A percentile compares a stretch with the other conserved stretches of the same genome.
These are phyloP conservation scores for Xyliphius kryptos DNA, from an alignment of 2,113 vertebrate genomes.

Conservation along the genomic window DNA sequence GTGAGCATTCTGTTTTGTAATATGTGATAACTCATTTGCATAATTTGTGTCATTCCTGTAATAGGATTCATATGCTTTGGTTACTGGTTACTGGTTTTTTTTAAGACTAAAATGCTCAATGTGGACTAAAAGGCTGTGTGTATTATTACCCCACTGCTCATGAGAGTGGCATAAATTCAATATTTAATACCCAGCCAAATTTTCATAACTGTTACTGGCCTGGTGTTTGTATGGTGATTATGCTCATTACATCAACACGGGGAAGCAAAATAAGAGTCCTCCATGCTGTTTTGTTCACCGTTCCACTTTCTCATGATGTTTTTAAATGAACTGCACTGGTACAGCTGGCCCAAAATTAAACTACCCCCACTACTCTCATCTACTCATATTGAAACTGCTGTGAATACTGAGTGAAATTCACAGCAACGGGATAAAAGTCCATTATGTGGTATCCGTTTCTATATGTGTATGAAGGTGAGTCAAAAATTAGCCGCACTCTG, in stretches of 20 bases:
- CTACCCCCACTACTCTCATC: neutral
- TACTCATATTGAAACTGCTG: neutral
- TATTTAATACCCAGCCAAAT: slow-evolving; percentile 14
- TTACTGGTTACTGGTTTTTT: neutral
- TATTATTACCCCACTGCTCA: slow-evolving; percentile 6
- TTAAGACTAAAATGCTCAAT: neutral
- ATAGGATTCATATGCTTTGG: neutral
- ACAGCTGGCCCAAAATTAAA: slow-evolving; percentile 8
- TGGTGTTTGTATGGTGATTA: slow-evolving; percentile 23
- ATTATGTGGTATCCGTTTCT: neutral
- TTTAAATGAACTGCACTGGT: neutral
- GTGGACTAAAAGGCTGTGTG: neutral
- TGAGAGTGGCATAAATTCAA: slow-evolving; percentile 23
- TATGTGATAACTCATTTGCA: neutral
- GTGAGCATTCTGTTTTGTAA: neutral
- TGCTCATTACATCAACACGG: slow-evolving; percentile 13
- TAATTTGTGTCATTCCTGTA: neutral
- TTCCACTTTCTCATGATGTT: slow-evolving; percentile 2
- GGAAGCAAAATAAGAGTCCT: slow-evolving; percentile 15
- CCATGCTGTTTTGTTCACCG: slow-evolving; percentile 12
- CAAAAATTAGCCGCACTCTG: too few relatives aligned
- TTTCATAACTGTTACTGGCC: slow-evolving; percentile 18
- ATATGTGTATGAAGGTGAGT: too few relatives aligned
- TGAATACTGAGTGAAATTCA: neutral
- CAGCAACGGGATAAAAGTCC: neutral